Base-by-base conservation (phyloP, 2,888 invertebrate species). In the Chrysina gloriosa region DNA sequence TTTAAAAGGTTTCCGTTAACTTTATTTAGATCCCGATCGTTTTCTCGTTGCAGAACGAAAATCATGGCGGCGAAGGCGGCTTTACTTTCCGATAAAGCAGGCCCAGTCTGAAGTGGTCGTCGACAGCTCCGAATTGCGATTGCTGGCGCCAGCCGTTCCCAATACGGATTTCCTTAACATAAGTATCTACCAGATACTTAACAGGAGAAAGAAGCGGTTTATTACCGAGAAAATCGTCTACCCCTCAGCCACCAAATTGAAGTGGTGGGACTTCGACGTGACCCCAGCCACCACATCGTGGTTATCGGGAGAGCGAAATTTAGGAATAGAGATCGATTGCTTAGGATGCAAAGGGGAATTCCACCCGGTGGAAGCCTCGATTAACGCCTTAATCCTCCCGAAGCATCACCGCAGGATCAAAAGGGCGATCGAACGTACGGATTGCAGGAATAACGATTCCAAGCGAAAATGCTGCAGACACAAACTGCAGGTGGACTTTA, bases 401-500 rank as follows among this genome's bases (percentile, higher is more conserved):
- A 73, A 78, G 75, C 68, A 42, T 14, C 11, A 29, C 4, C 19
- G 47, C 11, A 39, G 61, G 14, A 27, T 48, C 68, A 1, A 75
- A 77, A 77, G 75, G 71, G 81, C 82, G 63, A 83, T 83, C 27
- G 79, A 85, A 2, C 78, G 84, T 23, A 87, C 86, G 63, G 87
- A 86, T 74, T 89, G 89, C 75, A 84, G 83, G 29, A 72, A 73
- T 61, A 69, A 68, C 34, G 70, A 73, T 63, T 70, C 72, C 70
- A 87, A 86, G 74, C 82, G 83, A 58, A 83, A 83, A 72, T 92
- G 92, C 76, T 91, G 91, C 76, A 84, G 90, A 9, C 89, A 90
- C 77, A 84, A 86, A 56, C 86, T 91, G 86, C 85, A 85, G 52
- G 90, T 92, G 0, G 85, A 85, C 45, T 90, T 92, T 77, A 87